Conservation (phyloP, 2,113 vertebrate species). For the Henicopernis longicauda region DNA sequence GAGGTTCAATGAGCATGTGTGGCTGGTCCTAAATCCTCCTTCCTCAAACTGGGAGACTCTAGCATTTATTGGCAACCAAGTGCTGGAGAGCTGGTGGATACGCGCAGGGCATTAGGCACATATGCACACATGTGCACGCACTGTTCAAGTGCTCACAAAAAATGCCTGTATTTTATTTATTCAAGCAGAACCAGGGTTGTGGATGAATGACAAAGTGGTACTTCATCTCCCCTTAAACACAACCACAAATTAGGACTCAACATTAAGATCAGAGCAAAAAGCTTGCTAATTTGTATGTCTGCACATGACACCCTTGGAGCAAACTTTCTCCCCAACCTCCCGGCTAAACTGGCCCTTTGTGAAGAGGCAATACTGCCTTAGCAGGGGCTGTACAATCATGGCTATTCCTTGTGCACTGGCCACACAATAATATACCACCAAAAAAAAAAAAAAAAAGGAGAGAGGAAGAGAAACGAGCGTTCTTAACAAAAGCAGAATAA, state of each 20-base stretch:
- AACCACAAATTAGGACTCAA: not conserved
- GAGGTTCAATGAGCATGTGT: not conserved
- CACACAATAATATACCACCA: not conserved
- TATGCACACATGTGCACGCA: accelerated
- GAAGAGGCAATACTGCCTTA: not conserved
- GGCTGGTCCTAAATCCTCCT: not conserved
- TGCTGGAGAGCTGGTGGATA: not conserved
- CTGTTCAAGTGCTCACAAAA: not conserved
- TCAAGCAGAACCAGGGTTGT: not conserved
- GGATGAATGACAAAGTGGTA: not conserved
- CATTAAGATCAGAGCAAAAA: not conserved
- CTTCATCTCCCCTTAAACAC: not conserved
- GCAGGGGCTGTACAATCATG: not conserved
- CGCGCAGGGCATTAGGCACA: not conserved
- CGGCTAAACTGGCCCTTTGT: not conserved
- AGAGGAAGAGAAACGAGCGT: not conserved
- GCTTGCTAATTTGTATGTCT: not conserved
- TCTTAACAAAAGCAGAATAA: slow-evolving; percentile 17
- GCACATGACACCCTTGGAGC: not conserved
- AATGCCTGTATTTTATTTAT: not conserved
- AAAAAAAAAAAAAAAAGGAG: not conserved
- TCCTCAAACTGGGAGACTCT: not conserved
- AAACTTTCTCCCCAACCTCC: not conserved
- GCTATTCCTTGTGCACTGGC: not conserved
- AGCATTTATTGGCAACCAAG: not conserved